phyloP scores from a whole-genome alignment of 2,113 vertebrate genomes.

The Marcusenius ussheri region DNA sequence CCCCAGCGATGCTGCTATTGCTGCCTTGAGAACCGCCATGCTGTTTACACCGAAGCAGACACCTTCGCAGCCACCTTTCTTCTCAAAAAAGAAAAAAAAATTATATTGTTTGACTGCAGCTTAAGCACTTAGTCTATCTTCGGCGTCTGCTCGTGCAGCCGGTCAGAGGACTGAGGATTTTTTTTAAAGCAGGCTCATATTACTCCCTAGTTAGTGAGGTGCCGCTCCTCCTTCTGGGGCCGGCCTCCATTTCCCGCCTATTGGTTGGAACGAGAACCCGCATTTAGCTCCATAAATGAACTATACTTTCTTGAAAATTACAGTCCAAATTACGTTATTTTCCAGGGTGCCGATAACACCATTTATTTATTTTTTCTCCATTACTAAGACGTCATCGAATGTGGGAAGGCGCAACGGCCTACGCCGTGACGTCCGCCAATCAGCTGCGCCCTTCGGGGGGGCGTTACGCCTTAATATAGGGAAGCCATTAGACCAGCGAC shows the following conservation, averaged over 20 bases:
- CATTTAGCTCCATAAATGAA: neutral
- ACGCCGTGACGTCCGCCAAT: conserved; percentile 8
- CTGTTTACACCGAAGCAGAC: neutral
- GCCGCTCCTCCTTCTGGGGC: neutral
- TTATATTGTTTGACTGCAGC: neutral
- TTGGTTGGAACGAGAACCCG: neutral
- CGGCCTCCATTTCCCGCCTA: neutral
- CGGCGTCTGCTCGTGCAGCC: neutral
- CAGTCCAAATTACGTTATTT: neutral
- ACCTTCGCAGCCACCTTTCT: neutral
- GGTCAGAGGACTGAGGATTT: neutral
- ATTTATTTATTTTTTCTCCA: neutral
- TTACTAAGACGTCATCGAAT: neutral
- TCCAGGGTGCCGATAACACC: neutral
- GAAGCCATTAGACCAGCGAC: neutral
- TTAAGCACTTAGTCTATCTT: neutral
- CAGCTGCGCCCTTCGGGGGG: conserved; percentile 2
- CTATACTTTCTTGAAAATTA: neutral
- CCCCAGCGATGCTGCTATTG: conserved; percentile 43
- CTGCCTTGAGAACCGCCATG: conserved; percentile 51
- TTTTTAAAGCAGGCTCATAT: neutral
- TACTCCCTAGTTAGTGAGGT: neutral
- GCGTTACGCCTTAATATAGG: neutral
- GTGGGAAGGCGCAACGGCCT: neutral
- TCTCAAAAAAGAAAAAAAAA: neutral